Base-by-base conservation (phyloP, 1,140 invertebrate genomes). In the Adoxophyes honmai region DNA sequence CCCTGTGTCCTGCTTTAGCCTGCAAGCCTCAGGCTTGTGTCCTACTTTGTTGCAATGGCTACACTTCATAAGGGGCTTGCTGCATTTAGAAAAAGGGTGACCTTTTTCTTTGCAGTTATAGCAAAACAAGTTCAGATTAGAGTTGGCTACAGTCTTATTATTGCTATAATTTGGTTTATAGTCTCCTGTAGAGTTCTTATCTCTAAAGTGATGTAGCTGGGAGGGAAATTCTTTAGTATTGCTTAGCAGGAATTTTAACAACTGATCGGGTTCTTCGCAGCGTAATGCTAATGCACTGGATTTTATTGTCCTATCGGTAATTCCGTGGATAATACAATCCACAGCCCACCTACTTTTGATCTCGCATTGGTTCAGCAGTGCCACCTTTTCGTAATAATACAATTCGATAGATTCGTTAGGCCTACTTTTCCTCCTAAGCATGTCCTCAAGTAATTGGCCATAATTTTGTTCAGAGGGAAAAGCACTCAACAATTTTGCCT, bases 241-340 rank as follows among this genome's bases (percentile, higher is more conserved):
- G 18, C 60, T 62, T 10, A 62, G 18, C 8, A 62, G 28, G 33
- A 57, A 62, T 10, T 57, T 13, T 44, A 62, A 18, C 0, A 62
- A 15, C 9, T 57, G 55, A 36, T 62, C 60, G 0, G 60, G 60
- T 10, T 57, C 34, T 4, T 21, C 1, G 34, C 55, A 57, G 5
- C 55, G 33, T 8, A 62, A 28, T 13, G 60, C 55, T 36, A 53
- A 8, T 1, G 60, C 55, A 15, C 60, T 62, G 7, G 60, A 57
- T 11, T 21, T 62, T 9, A 54, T 57, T 0, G 55, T 62, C 51
- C 36, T 62, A 54, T 62, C 55, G 9, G 18, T 42, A 5, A 62
- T 18, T 6, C 60, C 60, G n/a, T 62, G 60, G 21, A 62, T 57
- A 4, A 62, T 35, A 33, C 60, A 62, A 36, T 62, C 60, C 14